A percentile compares a stretch with the other conserved stretches of the same genome.
Evolutionary conservation across 1,140 invertebrate species (phyloP).

Genomic region (Heliconius congener): DNA sequence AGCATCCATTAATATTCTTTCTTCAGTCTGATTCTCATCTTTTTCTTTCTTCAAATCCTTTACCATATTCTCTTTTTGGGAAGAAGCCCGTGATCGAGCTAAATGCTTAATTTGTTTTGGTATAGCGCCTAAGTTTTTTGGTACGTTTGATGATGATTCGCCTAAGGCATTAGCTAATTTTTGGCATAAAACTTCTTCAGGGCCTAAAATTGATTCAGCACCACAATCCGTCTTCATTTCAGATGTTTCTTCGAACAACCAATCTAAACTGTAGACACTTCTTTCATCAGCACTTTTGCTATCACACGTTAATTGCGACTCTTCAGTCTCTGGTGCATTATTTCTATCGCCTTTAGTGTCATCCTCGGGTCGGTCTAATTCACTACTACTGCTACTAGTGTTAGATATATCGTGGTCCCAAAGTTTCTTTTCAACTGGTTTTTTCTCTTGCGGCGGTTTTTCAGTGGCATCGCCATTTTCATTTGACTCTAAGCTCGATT

Average conservation of each 20-base stretch:
- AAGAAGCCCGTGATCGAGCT: constrained; percentile 75
- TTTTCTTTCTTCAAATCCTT: constrained; percentile 74
- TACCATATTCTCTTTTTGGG: constrained; percentile 79
- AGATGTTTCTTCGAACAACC: constrained; percentile 74
- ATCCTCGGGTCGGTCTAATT: constrained; percentile 64
- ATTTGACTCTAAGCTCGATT: constrained; percentile 81
- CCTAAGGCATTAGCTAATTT: constrained; percentile 67
- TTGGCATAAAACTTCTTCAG: constrained; percentile 58
- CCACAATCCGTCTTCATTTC: constrained; percentile 39
- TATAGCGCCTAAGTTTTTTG: constrained; percentile 87
- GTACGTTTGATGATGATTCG: constrained; percentile 74
- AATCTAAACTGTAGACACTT: constrained; percentile 77
- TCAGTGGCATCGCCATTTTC: constrained; percentile 62
- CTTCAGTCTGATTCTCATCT: constrained; percentile 73
- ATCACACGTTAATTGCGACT: constrained; percentile 68
- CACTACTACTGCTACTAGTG: constrained; percentile 82
- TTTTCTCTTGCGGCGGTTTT: constrained; percentile 57
- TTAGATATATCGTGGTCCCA: constrained; percentile 81
- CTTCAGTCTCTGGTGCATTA: constrained; percentile 63
- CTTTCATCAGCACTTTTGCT: constrained; percentile 75
- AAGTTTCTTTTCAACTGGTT: constrained; percentile 69
- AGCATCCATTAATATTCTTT: constrained; percentile 72
- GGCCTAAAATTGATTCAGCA: constrained; percentile 44
- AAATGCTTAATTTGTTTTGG: constrained; percentile 85
- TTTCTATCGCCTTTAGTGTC: constrained; percentile 52